phyloP scores from a whole-genome alignment of 1,140 invertebrate genomes.

The Steinernema feltiae region DNA sequence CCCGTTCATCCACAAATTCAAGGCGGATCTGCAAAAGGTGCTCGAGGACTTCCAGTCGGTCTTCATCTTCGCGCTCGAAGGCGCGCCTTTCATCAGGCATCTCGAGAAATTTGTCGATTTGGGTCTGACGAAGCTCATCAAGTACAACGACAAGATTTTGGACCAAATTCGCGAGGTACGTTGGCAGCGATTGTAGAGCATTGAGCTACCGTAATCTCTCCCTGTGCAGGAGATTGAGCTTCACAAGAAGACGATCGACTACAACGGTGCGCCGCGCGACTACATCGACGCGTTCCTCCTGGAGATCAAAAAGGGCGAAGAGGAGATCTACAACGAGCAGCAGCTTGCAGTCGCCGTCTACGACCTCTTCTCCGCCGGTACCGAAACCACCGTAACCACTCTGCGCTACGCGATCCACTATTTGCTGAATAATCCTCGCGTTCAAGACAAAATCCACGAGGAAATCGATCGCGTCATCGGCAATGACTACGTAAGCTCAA shows the following conservation, averaged over 20 bases:
- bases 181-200: neutral
- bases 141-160: neutral
- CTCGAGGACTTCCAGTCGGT: neutral
- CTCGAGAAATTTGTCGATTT: constrained; percentile 4
- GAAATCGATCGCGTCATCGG: constrained; percentile 35
- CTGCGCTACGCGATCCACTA: constrained; percentile 77
- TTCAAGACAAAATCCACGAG: constrained; percentile 62
- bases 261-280: neutral
- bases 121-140: neutral
- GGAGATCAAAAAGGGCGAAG: neutral
- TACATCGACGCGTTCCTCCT: neutral
- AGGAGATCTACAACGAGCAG: neutral
- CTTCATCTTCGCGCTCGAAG: neutral
- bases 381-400: constrained; percentile 78
- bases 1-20: neutral
- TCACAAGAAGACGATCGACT: neutral
- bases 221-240: neutral
- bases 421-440: constrained; percentile 69
- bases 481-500: neutral
- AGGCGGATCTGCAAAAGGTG: neutral
- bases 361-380: constrained; percentile 78
- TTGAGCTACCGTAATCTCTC: neutral
- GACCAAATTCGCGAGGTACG: neutral
- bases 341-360: neutral
- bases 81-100: constrained; percentile 2